A percentile compares a stretch with the other conserved stretches of the same genome.
These are phyloP conservation scores for Cosmia trapezina DNA, from an alignment of 2,888 invertebrate species.

Conservation along the genomic window DNA sequence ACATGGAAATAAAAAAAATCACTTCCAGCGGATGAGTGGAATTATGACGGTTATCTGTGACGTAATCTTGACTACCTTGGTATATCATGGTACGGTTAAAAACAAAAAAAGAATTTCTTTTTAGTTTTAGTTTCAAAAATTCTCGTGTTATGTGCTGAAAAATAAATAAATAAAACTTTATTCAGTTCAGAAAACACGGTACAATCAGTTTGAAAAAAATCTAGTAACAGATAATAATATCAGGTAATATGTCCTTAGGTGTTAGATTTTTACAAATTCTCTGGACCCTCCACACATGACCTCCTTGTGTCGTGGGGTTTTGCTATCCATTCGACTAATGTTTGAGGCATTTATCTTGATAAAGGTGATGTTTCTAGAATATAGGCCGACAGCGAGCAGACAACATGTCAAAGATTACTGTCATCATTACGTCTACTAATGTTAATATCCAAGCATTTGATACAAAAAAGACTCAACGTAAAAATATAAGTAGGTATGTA, in stretches of 20 bases:
- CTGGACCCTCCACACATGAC: no score
- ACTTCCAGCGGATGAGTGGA: background rate
- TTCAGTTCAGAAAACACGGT: no score
- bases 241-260: no score
- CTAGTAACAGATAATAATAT: no score
- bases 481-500: background rate
- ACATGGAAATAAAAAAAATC: conserved; percentile 7
- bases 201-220: no score
- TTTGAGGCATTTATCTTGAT: background rate
- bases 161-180: no score
- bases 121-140: background rate
- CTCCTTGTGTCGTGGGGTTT: no score
- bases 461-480: background rate
- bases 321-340: background rate
- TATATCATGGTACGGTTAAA: background rate
- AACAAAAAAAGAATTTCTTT: background rate
- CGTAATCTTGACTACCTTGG: background rate
- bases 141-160: background rate
- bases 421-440: background rate
- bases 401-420: background rate
- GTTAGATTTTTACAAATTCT: no score
- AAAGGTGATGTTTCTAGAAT: background rate
- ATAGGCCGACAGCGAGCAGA: background rate
- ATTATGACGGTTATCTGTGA: conserved; percentile 3
- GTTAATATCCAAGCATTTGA: background rate